Base-by-base conservation (phyloP, 2,113 vertebrate genomes). In the Eudyptes chrysolophus region DNA sequence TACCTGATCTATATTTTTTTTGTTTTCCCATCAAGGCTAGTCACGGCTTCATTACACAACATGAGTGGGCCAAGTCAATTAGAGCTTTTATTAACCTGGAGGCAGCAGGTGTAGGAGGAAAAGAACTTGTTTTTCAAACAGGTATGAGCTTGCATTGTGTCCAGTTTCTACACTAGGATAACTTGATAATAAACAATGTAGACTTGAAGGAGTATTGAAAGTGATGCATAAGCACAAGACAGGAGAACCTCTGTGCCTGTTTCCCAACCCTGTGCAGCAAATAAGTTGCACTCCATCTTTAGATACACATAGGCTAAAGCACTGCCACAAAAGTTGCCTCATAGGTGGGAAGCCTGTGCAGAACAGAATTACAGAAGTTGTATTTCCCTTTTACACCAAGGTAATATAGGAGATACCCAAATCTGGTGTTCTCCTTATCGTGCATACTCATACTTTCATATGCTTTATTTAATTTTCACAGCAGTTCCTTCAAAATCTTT, bases 31-130 rank as follows among this genome's bases (percentile, higher is more conserved):
- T 94, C 95, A 95, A 99, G 99, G 99, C 99, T 68, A 99, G 99
- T 97, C 99, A 99, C 20, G 99, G 99, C 65, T 99, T 99, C 97
- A 99, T 99, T 98, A 99, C 99, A 34, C 99, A 99, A 97, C 99
- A 99, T 95, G 98, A 98, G 18, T 99, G 99, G 99, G 99, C 99
- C 90, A 98, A 99, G 96, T 98, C 98, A 87, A 97, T 99, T 94
- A 98, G 98, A 92, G 99, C 99, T 77, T 99, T 99, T 96, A 98
- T 99, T 96, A 99, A 99, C 98, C 97, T 99, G 97, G 99, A 99
- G 97, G 99, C 99, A 92, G 99, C 99, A 55, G 99, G 99, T 85
- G 99, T 99, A n/a, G 99, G 99, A 76, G 99, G 99, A 95, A 99
- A 99, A 92, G 99, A 99, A 97, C 99, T 99, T 80, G 99, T 99